A percentile compares a stretch with the other conserved stretches of the same genome.
These are phyloP conservation scores for Phyllotreta cruciferae DNA, from an alignment of 2,888 invertebrate species.

Conservation along the genomic window DNA sequence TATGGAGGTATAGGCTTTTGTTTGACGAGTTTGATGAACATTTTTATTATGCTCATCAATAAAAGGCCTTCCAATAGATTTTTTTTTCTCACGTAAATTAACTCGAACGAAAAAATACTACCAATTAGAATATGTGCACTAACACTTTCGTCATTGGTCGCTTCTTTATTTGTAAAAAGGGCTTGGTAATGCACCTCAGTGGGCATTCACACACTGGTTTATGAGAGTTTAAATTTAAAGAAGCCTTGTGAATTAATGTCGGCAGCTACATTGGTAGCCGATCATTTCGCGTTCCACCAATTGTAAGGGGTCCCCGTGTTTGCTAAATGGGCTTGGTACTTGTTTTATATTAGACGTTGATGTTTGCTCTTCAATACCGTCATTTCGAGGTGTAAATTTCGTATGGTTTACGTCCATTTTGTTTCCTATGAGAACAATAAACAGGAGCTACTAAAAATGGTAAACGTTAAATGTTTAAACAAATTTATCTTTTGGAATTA, in stretches of 20 bases:
- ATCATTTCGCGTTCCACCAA: constrained; percentile 49
- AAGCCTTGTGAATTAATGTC: constrained; percentile 10
- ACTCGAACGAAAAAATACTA: neutral
- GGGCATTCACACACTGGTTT: constrained; percentile 11
- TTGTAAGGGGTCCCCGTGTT: constrained; percentile 46
- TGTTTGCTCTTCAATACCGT: constrained; percentile 12
- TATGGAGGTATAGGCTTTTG: neutral
- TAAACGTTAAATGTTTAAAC: no score
- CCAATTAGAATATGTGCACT: neutral
- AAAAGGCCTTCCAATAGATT: neutral
- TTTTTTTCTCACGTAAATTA: constrained; percentile 1
- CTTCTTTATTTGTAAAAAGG: constrained; percentile 33
- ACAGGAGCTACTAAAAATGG: neutral
- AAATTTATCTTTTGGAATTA: no score
- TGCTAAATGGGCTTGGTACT: constrained; percentile 40
- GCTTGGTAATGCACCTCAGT: constrained; percentile 30
- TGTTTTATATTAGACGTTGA: constrained; percentile 29
- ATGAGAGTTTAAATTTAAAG: constrained; percentile 12
- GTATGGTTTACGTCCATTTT: constrained; percentile 18
- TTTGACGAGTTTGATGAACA: constrained; percentile 32
- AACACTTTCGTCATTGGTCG: constrained; percentile 23
- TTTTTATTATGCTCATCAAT: constrained; percentile 43
- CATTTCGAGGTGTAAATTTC: constrained; percentile 21
- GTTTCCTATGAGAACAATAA: constrained; percentile 4
- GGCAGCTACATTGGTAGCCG: constrained; percentile 39